phyloP scores from a whole-genome alignment of 2,888 invertebrate species.

The Dolomedes plantarius region DNA sequence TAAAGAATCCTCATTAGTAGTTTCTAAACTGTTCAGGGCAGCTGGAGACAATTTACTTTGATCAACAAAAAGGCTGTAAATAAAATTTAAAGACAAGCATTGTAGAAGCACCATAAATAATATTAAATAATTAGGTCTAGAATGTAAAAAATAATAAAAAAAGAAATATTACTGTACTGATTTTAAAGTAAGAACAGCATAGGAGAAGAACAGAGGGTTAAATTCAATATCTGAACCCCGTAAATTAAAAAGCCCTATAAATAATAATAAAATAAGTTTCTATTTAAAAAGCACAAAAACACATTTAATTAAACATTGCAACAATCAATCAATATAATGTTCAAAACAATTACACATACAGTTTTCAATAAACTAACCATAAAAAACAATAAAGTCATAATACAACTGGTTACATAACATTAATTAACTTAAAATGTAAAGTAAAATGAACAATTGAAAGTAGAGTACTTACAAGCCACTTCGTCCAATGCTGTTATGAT shows the following conservation, averaged over 20 bases:
- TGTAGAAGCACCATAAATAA: neutral
- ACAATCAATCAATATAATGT: too few species aligned
- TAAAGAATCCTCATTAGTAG: neutral
- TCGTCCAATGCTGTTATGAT: slow-evolving; percentile 89
- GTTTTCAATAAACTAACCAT: too few species aligned
- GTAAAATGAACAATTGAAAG: too few species aligned
- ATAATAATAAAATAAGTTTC: too few species aligned
- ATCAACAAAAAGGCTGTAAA: slow-evolving; percentile 82
- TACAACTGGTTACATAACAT: too few species aligned
- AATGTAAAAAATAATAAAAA: too few species aligned
- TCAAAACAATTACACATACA: too few species aligned
- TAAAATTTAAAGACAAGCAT: neutral
- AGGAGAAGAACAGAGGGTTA: slow-evolving; percentile 84
- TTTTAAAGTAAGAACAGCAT: slow-evolving; percentile 76
- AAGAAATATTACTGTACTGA: slow-evolving; percentile 70
- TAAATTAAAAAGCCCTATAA: slow-evolving; percentile 87
- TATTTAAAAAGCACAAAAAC: too few species aligned
- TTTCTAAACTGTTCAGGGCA: slow-evolving; percentile 80
- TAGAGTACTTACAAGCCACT: slow-evolving; percentile 86
- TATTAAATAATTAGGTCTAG: neutral
- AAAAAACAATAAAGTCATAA: too few species aligned
- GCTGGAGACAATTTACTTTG: slow-evolving; percentile 79
- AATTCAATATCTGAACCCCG: slow-evolving; percentile 91
- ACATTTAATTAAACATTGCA: too few species aligned
- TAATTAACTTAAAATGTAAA: too few species aligned